Base-by-base conservation (phyloP, 2,797 vertebrate species). In the Parotocinclus haroldoi region DNA sequence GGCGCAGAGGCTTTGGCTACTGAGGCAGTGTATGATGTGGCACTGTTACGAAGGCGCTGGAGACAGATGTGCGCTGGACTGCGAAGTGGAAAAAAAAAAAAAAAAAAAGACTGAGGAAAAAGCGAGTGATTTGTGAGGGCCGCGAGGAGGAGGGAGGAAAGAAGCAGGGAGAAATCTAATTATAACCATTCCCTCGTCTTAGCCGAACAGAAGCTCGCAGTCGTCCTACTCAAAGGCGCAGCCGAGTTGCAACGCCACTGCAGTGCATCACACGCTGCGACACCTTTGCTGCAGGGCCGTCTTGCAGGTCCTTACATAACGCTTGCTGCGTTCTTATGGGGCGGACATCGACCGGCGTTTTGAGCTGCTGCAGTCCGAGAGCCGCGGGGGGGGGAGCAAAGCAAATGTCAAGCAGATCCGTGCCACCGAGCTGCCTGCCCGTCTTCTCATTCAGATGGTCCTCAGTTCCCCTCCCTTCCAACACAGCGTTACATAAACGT, bases 391-490 rank as follows among this genome's bases (percentile, higher is more conserved):
- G 50, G 61, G 56, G 5, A 9, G 63, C 60, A 76, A 57, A 16
- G 57, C 60, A 73, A 55, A 81, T 73, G 69, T 73, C 58, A 70
- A 59, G 49, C n/a, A 14, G 4, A 48, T 57, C 37, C 48, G 42
- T 55, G 14, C 71, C 54, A 64, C 54, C n/a, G 16, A 50, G 68
- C 42, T 73, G 40, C 74, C 58, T 75, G 63, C 51, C n/a, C 10
- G 9, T 75, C 64, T 82, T 57, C 72, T 51, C 60, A 58, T 74
- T 67, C 38, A 57, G 51, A 36, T 55, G 60, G 51, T 73, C 45
- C 61, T 51, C 14, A 62, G 49, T 74, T 76, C 69, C 77, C 77
- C 58, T 73, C 68, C 75, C 72, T 79, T 48, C 58, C 60, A 66
- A 58, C 17, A 49, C 45, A 45, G 40, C 62, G 18, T 66, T 62